Base-by-base conservation (phyloP, 2,797 vertebrate genomes). In the Characodon lateralis region DNA sequence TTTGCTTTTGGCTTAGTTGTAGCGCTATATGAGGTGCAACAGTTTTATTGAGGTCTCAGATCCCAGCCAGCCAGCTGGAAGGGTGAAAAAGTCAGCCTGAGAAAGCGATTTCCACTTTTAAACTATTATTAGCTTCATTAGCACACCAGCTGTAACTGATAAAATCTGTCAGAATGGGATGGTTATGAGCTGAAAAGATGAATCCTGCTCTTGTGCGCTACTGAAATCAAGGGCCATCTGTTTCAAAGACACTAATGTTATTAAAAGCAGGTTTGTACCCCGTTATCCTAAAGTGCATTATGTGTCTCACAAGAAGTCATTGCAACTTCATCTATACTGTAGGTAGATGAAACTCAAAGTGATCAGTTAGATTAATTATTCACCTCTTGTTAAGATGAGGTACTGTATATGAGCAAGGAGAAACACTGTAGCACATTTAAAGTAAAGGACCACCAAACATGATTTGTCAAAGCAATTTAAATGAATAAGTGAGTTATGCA, bases 401-500 rank as follows among this genome's bases (percentile, higher is more conserved):
- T 3, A 5, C 41, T 41, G 35, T 41, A 4, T 46, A 16, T 46
- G 24, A 48, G 13, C 66, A 46, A 46, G 66, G 66, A 69, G 5
- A 69, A 78, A 73, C 71, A 28, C 1, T 48, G 43, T 48, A 53
- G 71, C 74, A 61, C 80, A 72, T 81, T 83, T 85, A 53, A 74
- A 82, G 74, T 13, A 72, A 78, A 65, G 53, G 71, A 71, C 72
- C 77, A 66, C 77, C 83, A 72, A 56, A 18, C 79, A 83, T 80
- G 78, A 81, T 87, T 78, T 85, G 71, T 71, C 76, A 71, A 77
- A 87, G 80, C 73, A 86, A 88, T 92, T 90, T 88, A 74, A 78
- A 87, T 89, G 85, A 80, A 93, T 92, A 75, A 77, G 72, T 13
- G 78, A 77, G 73, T 68, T 53, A 48, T 76, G 69, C 71, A 80